Conservation (phyloP, 1,140 invertebrate genomes). For the Pseudomyrmex flavicornis region DNA sequence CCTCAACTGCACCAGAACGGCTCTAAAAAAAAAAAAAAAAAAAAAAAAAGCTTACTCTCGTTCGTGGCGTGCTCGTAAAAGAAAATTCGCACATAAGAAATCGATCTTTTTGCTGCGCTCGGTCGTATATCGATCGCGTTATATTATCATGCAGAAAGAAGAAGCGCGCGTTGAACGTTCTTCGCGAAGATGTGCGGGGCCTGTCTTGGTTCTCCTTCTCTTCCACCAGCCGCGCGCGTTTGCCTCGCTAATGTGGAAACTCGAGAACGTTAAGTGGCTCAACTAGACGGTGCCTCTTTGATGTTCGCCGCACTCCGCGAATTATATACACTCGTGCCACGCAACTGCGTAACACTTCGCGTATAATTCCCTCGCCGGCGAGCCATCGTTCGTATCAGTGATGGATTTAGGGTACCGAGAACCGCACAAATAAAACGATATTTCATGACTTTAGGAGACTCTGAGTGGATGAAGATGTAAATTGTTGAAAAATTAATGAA, state of each 20-base stretch:
- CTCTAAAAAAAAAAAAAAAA: constrained; percentile 27
- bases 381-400: constrained; percentile 31
- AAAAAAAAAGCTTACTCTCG: too few relatives aligned
- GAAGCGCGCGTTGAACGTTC: constrained; percentile 11
- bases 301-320: constrained; percentile 75
- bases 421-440: constrained; percentile 3
- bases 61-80: constrained; percentile 45
- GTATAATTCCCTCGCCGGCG: constrained; percentile 65
- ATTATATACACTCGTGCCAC: constrained; percentile 70
- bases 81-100: constrained; percentile 52
- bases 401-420: constrained; percentile 18
- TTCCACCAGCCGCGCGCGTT: constrained; percentile 65
- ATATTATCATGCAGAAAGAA: constrained; percentile 38
- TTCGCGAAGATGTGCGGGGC: constrained; percentile 33
- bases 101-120: constrained; percentile 29
- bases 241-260: constrained; percentile 83
- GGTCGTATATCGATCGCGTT: constrained; percentile 40
- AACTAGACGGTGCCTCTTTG: constrained; percentile 81
- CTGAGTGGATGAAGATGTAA: neutral
- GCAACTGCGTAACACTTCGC: constrained; percentile 71
- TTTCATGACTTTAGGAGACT: neutral
- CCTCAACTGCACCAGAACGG: neutral
- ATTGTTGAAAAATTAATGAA: neutral
- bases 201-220: constrained; percentile 1
- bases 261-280: constrained; percentile 81